Conservation (phyloP, 1,140 invertebrate genomes). For the Hetaerina americana region DNA sequence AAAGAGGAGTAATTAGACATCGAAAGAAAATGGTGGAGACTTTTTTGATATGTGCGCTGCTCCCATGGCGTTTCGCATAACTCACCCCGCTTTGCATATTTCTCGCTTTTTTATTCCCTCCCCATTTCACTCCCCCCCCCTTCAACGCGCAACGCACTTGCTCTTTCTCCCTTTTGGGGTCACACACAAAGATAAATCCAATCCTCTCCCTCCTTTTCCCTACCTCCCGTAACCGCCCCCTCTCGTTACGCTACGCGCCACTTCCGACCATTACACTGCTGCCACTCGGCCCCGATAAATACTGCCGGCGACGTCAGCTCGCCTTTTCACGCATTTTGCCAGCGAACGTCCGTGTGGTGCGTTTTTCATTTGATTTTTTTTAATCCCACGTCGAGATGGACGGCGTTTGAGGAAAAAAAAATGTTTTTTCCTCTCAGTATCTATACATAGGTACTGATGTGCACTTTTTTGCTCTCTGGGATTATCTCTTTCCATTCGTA, state of each 20-base stretch:
- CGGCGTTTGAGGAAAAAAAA: not conserved
- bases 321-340: not conserved
- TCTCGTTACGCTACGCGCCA: not conserved
- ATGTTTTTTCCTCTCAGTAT: too few species aligned
- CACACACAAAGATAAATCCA: not conserved
- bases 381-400: not conserved
- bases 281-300: not conserved
- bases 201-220: not conserved
- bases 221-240: not conserved
- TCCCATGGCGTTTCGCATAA: too few species aligned
- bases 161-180: not conserved
- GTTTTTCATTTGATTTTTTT: not conserved
- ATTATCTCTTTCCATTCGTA: too few species aligned
- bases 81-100: not conserved
- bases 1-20: too few species aligned
- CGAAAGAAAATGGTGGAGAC: too few species aligned
- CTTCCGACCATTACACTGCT: not conserved
- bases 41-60: too few species aligned
- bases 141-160: not conserved
- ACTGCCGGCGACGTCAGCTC: not conserved
- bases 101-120: not conserved
- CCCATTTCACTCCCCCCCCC: not conserved
- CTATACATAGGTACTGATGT: too few species aligned
- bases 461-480: too few species aligned
- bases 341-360: not conserved